A percentile compares a stretch with the other conserved stretches of the same genome.
Evolutionary conservation across 2,888 invertebrate genomes (phyloP).

Genomic region (Hemicrepidius hirtus): DNA sequence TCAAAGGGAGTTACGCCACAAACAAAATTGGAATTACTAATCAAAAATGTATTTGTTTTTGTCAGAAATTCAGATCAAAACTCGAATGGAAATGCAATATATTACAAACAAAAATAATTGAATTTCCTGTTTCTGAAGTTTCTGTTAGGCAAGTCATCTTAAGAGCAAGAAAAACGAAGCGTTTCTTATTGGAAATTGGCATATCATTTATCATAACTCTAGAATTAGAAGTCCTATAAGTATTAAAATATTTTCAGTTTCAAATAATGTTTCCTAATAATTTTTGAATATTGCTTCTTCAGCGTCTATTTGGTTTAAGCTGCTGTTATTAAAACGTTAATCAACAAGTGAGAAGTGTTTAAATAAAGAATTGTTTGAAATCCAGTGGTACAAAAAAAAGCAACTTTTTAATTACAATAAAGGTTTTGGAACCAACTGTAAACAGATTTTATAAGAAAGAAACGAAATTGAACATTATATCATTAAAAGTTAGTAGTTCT

Average conservation of each 20-base stretch:
- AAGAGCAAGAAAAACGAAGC: constrained; percentile 27
- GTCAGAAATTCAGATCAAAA: constrained; percentile 39
- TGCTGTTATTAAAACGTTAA: no score
- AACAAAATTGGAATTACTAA: neutral
- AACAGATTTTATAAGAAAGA: no score
- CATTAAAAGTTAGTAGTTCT: no score
- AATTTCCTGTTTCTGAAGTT: constrained; percentile 46
- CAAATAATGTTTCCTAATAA: no score
- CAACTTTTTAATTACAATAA: no score
- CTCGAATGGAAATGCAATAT: constrained; percentile 36
- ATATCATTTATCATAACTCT: constrained; percentile 38
- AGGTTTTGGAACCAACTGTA: no score
- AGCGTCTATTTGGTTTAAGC: no score
- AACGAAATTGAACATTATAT: no score
- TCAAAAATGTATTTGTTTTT: constrained; percentile 42
- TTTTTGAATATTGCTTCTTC: no score
- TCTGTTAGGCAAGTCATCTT: constrained; percentile 39
- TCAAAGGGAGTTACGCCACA: neutral
- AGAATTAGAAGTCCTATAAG: constrained; percentile 9
- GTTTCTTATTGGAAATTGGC: constrained; percentile 37
- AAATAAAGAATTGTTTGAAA: no score
- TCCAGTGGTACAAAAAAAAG: no score
- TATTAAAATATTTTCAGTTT: neutral
- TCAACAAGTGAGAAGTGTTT: no score
- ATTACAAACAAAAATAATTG: constrained; percentile 42